Percentiles rank a stretch among this genome's conserved stretches.
Conservation (phyloP, 1,140 invertebrate species). For the Bombus picipes region DNA sequence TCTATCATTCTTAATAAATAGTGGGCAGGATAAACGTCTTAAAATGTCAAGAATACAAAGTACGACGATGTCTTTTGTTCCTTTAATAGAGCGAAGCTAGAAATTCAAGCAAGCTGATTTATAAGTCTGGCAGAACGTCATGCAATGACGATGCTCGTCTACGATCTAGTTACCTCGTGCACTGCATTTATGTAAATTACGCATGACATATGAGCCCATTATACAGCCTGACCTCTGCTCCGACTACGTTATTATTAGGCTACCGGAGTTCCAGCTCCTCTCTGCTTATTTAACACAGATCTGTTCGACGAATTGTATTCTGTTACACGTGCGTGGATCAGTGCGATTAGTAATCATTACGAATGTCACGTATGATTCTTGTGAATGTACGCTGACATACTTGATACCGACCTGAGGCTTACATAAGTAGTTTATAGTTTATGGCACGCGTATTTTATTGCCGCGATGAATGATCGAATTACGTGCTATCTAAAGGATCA, state of each 20-base stretch:
- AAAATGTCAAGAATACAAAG: neutral
- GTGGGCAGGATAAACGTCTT: neutral
- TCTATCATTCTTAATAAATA: neutral
- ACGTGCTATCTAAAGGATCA: neutral
- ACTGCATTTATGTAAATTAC: conserved; percentile 51
- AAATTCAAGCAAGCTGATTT: conserved; percentile 13
- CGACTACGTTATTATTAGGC: conserved; percentile 62
- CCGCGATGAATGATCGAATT: neutral
- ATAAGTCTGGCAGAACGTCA: neutral
- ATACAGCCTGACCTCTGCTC: conserved; percentile 48
- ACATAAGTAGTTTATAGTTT: neutral
- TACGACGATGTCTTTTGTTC: no score
- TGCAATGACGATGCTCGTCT: conserved; percentile 41
- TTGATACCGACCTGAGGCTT: conserved; percentile 4
- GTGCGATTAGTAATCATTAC: conserved; percentile 42
- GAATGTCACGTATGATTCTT: conserved; percentile 40
- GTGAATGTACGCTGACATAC: conserved; percentile 8
- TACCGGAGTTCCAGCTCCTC: conserved; percentile 45
- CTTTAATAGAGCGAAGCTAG: neutral
- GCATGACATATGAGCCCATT: conserved; percentile 44
- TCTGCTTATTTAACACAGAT: conserved; percentile 53
- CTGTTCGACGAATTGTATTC: conserved; percentile 2
- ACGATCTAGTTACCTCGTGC: conserved; percentile 51
- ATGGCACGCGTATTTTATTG: conserved; percentile 41
- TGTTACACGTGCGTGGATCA: neutral